Percentiles rank a stretch among this genome's conserved stretches.
Evolutionary conservation across 2,888 invertebrate genomes (phyloP).

Genomic region (Helobdella robusta): DNA sequence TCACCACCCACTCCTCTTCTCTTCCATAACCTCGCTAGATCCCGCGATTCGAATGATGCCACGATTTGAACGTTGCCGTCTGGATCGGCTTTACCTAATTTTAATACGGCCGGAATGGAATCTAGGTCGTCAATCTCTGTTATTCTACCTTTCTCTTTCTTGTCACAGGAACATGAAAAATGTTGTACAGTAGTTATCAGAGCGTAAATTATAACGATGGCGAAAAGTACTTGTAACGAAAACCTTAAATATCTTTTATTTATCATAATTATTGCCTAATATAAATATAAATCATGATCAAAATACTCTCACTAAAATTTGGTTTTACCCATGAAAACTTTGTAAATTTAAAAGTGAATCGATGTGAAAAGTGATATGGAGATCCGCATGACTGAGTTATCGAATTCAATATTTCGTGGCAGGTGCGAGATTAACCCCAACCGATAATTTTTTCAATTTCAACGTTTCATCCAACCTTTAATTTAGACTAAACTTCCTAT

Average conservation of each 20-base stretch:
- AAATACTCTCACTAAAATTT: background rate
- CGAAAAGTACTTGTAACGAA: background rate
- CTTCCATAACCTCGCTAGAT: constrained; percentile 22
- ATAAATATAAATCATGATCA: background rate
- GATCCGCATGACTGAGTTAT: too few species aligned
- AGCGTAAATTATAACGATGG: background rate
- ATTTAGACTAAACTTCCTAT: too few species aligned
- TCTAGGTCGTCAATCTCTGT: constrained; percentile 7
- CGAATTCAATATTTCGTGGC: too few species aligned
- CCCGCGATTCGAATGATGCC: constrained; percentile 24
- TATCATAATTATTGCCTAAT: too few species aligned
- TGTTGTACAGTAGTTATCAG: background rate
- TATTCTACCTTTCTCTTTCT: background rate
- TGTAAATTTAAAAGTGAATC: too few species aligned
- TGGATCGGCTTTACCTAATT: constrained; percentile 16
- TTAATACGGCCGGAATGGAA: constrained; percentile 23
- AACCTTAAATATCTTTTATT: constrained; percentile 16
- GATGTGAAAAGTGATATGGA: too few species aligned
- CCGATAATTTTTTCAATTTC: too few species aligned
- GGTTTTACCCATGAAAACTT: too few species aligned
- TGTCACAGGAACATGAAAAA: background rate
- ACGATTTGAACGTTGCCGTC: constrained; percentile 19
- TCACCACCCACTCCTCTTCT: background rate
- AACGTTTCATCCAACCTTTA: too few species aligned
- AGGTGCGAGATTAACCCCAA: too few species aligned